These are phyloP conservation scores for Latheticus oryzae DNA, from an alignment of 2,888 invertebrate species.

Conservation along the genomic window DNA sequence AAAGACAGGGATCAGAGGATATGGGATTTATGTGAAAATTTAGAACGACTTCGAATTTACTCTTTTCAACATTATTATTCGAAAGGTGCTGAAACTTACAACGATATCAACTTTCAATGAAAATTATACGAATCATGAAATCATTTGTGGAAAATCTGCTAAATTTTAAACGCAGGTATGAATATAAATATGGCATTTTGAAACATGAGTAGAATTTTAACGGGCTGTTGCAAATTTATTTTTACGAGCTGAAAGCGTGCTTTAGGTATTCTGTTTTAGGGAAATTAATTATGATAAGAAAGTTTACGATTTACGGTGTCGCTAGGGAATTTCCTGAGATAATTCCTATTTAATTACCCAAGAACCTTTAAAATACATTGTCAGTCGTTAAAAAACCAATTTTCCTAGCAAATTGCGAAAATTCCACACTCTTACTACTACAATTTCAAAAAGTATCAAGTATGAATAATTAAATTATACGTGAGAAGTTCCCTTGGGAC, in stretches of 20 bases:
- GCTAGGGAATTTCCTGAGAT: conserved; percentile 4
- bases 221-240: not conserved
- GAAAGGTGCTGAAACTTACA: too few relatives aligned
- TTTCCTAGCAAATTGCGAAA: too few relatives aligned
- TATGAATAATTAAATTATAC: conserved; percentile 32
- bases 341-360: too few relatives aligned
- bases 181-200: too few relatives aligned
- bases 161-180: too few relatives aligned
- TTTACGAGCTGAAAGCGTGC: conserved; percentile 1
- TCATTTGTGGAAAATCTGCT: too few relatives aligned
- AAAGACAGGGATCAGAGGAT: conserved; percentile 17
- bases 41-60: conserved; percentile 5
- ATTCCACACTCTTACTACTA: too few relatives aligned
- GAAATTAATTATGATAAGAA: conserved; percentile 10
- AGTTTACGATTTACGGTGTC: conserved; percentile 7
- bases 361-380: too few relatives aligned
- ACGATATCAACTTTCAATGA: too few relatives aligned
- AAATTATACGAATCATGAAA: too few relatives aligned
- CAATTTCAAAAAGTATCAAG: conserved; percentile 21
- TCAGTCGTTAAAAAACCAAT: too few relatives aligned
- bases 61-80: conserved; percentile 17
- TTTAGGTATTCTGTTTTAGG: conserved; percentile 2
- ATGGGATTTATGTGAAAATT: conserved; percentile 19
- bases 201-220: not conserved
- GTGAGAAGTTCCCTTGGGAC: conserved; percentile 22